Base-by-base conservation (phyloP, 2,113 vertebrate genomes). In the Entelurus aequoreus region DNA sequence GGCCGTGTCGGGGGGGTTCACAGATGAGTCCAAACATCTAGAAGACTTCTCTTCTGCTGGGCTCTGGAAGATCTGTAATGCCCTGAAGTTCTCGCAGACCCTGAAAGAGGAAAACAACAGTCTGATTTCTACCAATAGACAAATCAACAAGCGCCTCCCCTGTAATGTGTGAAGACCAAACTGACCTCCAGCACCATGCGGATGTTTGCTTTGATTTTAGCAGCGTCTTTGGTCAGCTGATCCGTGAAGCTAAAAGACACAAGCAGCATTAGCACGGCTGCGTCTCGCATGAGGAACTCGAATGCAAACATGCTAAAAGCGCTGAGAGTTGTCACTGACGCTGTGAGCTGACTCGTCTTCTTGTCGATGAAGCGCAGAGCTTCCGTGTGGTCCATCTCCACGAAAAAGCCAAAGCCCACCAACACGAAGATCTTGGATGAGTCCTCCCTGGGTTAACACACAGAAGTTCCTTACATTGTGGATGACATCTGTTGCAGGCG, bases 141-240 rank as follows among this genome's bases (percentile, higher is more conserved):
- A 28, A 51, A 21, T 51, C 16, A 51, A 21, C 10, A 16, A 50
- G 2, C 7, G 10, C 7, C 10, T 42, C 40, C 40, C 8, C 42
- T 4, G 12, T 11, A 46, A 46, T n/a, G 12, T 14, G 13, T n/a
- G 58, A 60, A n/a, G 4, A 60, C 19, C 7, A 57, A 40, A 40
- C 77, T 60, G 5, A 95, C 94, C 93, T 95, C 93, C 58, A 94
- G 82, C 62, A 95, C 91, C 89, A 95, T 88, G 37, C 92, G 90
- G 69, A 96, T 95, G 79, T 94, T 90, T 60, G 93, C 94, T 81
- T 94, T 96, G 66, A 96, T 95, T 81, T 92, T 94, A 48, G 92
- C 89, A 0, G 92, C 91, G 72, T 96, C 93, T 88, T 91, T 93
- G 62, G 89, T 93, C 61, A 95, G 89, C 67, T 75, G 84, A 69